Evolutionary conservation across 2,797 vertebrate genomes (phyloP).

Genomic region (Lutra lutra): DNA sequence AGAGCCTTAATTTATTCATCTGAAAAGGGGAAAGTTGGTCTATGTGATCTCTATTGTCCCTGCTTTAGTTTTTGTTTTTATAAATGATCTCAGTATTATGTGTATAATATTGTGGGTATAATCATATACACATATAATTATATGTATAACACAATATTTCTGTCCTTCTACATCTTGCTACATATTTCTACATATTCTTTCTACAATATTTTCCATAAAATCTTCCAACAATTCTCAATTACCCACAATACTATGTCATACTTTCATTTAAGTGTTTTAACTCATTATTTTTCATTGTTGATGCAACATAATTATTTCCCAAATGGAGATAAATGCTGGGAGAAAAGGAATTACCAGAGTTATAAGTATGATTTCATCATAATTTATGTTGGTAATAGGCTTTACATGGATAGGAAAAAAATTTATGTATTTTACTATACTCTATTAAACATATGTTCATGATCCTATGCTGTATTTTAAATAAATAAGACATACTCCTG

Average conservation of each 20-base stretch:
- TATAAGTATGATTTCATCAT: not conserved
- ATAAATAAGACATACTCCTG: not conserved
- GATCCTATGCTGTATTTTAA: not conserved
- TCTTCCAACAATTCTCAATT: not conserved
- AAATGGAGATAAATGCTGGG: not conserved
- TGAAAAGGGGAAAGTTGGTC: not conserved
- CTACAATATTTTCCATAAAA: slow-evolving; percentile 22
- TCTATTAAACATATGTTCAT: not conserved
- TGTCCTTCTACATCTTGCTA: not conserved
- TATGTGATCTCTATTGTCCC: not conserved
- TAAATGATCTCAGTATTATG: not conserved
- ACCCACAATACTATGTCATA: not conserved
- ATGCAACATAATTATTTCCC: not conserved
- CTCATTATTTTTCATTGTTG: slow-evolving; percentile 12
- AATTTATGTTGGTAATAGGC: not conserved
- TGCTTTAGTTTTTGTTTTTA: not conserved
- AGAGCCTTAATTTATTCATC: not conserved
- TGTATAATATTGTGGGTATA: not conserved
- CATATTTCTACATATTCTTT: not conserved
- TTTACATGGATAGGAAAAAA: not conserved
- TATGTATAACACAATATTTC: not conserved
- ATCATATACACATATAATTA: not conserved
- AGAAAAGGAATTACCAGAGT: not conserved
- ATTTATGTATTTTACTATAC: not conserved
- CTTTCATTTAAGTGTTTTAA: not conserved